Evolutionary conservation across 2,113 vertebrate species (phyloP), one percentile per base, ranked within the genome.

Genomic region (Trachemys scripta): DNA sequence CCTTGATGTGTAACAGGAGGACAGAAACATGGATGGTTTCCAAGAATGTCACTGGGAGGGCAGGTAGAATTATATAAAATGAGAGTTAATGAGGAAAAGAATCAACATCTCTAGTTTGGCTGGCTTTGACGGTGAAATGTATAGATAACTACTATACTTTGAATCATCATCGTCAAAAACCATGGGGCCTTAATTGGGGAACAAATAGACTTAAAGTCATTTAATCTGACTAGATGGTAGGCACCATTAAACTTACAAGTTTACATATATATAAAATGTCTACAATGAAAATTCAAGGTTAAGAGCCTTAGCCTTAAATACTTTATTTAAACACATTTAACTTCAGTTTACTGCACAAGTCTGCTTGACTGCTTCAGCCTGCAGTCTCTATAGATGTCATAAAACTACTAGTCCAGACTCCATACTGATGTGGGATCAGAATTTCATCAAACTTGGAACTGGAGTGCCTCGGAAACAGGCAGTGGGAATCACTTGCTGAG

Each of bases 41-140:
- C 88, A 95, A 81, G 82, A 94, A 91, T 1, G 80, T 50, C 79
- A 69, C 56, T 94, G 86, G 65, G 82, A 93, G 95, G 75, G 22
- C 35, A 83, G 86, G 82, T 8, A 56, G 62, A 92, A 88, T 62
- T 69, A 56, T 24, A 17, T 90, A 82, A 96, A 90, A 92, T 62
- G 17, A 62, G 72, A 88, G 10, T 81, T 91, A 91, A 88, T 75
- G 86, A 94, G 82, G 65, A 78, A 86, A 96, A 17, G 24, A 92
- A n/a, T 4, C 84, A 8, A 24, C 35, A 72, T 96, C 35, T 88
- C 96, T 53, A 75, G n/a, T 82, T 96, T 93, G 90, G 3, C 45
- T 93, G 56, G 10, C 6, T 88, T 91, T 91, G 81, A 80, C 35
- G 49, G 20, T 72, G 65, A 93, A 86, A 91, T 91, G 75, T 27